Evolutionary conservation across 2,797 vertebrate genomes (phyloP), one percentile per base, ranked within the genome.

Genomic region (Erpetoichthys calabaricus): DNA sequence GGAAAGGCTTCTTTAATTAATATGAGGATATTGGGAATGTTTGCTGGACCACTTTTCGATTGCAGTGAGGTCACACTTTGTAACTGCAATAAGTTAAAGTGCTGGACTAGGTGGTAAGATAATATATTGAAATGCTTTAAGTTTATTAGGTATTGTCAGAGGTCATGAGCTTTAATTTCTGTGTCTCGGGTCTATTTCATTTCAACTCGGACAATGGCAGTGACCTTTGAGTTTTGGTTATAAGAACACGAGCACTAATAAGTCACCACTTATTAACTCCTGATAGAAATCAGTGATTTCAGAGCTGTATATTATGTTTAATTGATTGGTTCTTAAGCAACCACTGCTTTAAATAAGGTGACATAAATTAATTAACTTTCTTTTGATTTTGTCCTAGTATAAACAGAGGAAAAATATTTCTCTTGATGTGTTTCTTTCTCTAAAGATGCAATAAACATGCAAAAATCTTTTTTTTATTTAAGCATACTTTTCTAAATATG

Each of bases 71-170:
- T 82, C 81, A 81, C 67, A 56, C 65, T 56, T 6, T 51, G 50
- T 49, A 56, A 59, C 73, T 68, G 65, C 67, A 86, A 80, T 88
- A 77, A 84, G 71, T 77, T 71, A 73, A 73, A 85, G 81, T 81
- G 82, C 75, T 69, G 65, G 59, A 65, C 71, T 75, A 66, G 66
- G 3, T 69, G 73, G 68, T 70, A 75, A 57, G 57, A 66, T 78
- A 80, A 84, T 80, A 64, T 68, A 83, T 80, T 78, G 76, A 79
- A 77, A 71, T 73, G 76, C 70, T 77, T 79, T 61, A 68, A 74
- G 80, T 83, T 88, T 85, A 81, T 87, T 83, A 80, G 76, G 78
- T 74, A 73, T 67, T 79, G 81, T 80, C 81, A 75, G 73, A 85
- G 85, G 83, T 88, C 85, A 84, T 71, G 66, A 53, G 66, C 70